phyloP scores from a whole-genome alignment of 2,888 invertebrate species.

The Cheilosia soror region DNA sequence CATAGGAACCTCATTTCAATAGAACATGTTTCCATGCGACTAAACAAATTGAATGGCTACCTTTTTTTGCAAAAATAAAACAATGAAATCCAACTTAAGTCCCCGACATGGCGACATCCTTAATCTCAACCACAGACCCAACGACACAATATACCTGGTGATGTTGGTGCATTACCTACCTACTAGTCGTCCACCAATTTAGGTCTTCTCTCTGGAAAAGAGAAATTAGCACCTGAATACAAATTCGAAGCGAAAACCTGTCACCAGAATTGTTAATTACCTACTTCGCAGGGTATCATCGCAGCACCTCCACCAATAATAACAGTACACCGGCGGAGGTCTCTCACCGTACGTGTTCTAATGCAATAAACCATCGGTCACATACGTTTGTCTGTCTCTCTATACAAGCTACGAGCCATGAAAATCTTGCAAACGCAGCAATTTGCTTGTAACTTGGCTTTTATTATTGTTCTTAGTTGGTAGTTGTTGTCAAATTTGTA shows the following conservation, averaged over 20 bases:
- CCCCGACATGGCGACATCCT: no score
- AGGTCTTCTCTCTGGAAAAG: conserved; percentile 26
- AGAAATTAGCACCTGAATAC: conserved; percentile 33
- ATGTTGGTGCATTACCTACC: neutral
- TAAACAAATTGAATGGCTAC: no score
- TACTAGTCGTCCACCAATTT: neutral
- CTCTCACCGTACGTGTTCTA: conserved; percentile 43
- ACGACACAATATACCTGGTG: no score
- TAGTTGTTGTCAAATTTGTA: neutral
- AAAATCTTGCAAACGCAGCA: conserved; percentile 27
- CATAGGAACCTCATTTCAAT: no score
- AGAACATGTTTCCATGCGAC: no score
- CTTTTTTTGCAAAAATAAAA: no score
- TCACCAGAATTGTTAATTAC: conserved; percentile 65
- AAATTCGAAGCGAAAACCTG: conserved; percentile 51
- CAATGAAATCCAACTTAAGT: no score
- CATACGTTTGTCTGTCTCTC: conserved; percentile 22
- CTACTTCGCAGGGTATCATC: conserved; percentile 1
- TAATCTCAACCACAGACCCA: no score
- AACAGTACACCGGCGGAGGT: conserved; percentile 44
- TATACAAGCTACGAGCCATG: conserved; percentile 12
- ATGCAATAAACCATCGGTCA: conserved; percentile 40
- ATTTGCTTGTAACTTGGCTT: neutral
- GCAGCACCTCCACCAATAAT: conserved; percentile 54
- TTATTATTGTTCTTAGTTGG: neutral